phyloP scores from a whole-genome alignment of 2,113 vertebrate genomes.

The Neolamprologus falcicula region DNA sequence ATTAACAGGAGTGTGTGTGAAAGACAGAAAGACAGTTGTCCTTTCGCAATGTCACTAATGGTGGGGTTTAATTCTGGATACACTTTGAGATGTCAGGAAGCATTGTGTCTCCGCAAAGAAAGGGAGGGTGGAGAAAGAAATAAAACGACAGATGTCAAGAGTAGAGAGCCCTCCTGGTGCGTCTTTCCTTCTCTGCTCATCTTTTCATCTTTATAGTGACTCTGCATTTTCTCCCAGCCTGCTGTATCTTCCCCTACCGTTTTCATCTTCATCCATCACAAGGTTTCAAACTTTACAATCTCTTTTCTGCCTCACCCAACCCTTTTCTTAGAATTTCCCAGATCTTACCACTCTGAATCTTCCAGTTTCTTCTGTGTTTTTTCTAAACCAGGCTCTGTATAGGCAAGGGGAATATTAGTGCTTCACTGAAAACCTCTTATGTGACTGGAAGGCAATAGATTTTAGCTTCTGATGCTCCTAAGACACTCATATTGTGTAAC shows the following conservation, averaged over 20 bases:
- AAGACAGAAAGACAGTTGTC: neutral
- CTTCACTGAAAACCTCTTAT: neutral
- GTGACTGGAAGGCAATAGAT: neutral
- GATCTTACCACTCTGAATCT: neutral
- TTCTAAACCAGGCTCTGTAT: neutral
- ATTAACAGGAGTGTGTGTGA: neutral
- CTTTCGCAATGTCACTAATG: neutral
- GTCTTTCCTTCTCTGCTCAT: neutral
- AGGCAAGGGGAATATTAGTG: neutral
- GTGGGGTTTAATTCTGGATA: neutral
- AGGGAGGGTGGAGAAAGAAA: neutral
- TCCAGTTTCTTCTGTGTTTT: neutral
- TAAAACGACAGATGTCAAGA: neutral
- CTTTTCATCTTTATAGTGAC: neutral
- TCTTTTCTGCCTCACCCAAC: neutral
- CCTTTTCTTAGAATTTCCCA: neutral
- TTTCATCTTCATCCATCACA: neutral
- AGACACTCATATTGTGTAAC: neutral
- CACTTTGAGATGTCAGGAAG: slow-evolving; percentile 9
- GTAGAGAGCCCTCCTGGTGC: neutral
- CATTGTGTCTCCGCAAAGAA: neutral
- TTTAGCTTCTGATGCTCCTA: neutral
- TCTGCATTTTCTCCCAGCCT: neutral
- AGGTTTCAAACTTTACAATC: neutral
- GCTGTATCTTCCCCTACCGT: neutral